Conservation (phyloP, 2,888 invertebrate species). For the Crocallis elinguaria region DNA sequence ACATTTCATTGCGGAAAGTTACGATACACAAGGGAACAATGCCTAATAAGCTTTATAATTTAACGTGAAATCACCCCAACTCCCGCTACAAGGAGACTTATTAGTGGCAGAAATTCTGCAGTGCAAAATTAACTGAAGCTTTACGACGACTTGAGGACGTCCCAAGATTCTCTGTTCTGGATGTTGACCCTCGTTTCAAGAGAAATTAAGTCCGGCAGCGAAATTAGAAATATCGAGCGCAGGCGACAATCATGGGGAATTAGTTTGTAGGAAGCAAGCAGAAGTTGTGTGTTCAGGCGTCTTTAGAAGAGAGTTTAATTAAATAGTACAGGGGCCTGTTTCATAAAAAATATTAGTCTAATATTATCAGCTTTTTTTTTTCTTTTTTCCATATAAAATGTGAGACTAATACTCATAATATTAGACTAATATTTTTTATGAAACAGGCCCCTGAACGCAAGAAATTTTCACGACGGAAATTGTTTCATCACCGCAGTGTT, state of each 20-base stretch:
- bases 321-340: too few relatives aligned
- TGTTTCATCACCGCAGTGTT: too few relatives aligned
- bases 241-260: conserved; percentile 11
- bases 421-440: too few relatives aligned
- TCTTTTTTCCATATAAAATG: too few relatives aligned
- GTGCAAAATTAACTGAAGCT: conserved; percentile 54
- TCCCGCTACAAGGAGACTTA: conserved; percentile 61
- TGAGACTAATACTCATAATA: too few relatives aligned
- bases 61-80: conserved; percentile 65
- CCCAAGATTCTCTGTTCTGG: conserved; percentile 19
- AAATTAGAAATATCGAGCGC: conserved; percentile 23
- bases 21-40: conserved; percentile 76
- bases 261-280: conserved; percentile 1
- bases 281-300: neutral
- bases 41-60: conserved; percentile 81
- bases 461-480: too few relatives aligned
- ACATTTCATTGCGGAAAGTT: conserved; percentile 70
- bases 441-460: too few relatives aligned
- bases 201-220: conserved; percentile 22
- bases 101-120: conserved; percentile 57
- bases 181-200: conserved; percentile 18
- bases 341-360: too few relatives aligned
- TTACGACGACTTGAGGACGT: conserved; percentile 41
- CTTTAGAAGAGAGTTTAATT: neutral
- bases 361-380: too few relatives aligned